These are phyloP conservation scores for Salticus scenicus DNA, from an alignment of 2,888 invertebrate genomes.

Conservation along the genomic window DNA sequence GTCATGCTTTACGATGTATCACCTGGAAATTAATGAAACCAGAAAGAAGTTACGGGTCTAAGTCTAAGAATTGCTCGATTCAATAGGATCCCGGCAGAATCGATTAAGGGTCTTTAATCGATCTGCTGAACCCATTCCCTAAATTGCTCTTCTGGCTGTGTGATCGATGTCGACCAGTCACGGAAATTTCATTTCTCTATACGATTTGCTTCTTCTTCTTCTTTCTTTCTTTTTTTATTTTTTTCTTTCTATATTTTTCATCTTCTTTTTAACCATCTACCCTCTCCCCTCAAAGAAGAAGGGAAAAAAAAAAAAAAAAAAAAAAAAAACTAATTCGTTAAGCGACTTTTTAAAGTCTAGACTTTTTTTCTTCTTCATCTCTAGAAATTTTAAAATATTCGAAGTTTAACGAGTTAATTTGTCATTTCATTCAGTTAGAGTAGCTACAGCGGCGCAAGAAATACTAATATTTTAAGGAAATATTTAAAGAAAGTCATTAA, in stretches of 20 bases:
- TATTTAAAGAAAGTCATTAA: background rate
- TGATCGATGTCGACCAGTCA: constrained; percentile 56
- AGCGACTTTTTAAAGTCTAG: constrained; percentile 40
- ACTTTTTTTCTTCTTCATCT: background rate
- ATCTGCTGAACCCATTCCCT: constrained; percentile 31
- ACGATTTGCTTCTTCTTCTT: constrained; percentile 44
- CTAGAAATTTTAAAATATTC: constrained; percentile 6
- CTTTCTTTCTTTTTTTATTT: constrained; percentile 30
- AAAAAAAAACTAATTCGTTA: constrained; percentile 17
- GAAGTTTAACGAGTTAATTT: constrained; percentile 16
- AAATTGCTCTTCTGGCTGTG: constrained; percentile 48
- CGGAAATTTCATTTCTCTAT: constrained; percentile 53
- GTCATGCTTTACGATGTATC: background rate
- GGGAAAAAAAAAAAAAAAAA: too few relatives aligned
- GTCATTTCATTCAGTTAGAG: background rate
- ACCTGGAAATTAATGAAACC: background rate
- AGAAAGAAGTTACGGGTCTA: background rate
- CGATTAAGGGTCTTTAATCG: constrained; percentile 55
- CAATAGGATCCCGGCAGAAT: constrained; percentile 30
- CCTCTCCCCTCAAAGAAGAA: too few relatives aligned
- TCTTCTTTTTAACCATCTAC: background rate
- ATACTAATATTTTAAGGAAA: background rate
- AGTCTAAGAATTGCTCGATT: constrained; percentile 24
- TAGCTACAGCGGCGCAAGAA: background rate
- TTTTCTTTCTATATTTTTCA: constrained; percentile 9